These are phyloP conservation scores for Diacarnus erythraeanus DNA, from an alignment of 37 sponge, comb jelly and placozoan species.

Conservation along the genomic window DNA sequence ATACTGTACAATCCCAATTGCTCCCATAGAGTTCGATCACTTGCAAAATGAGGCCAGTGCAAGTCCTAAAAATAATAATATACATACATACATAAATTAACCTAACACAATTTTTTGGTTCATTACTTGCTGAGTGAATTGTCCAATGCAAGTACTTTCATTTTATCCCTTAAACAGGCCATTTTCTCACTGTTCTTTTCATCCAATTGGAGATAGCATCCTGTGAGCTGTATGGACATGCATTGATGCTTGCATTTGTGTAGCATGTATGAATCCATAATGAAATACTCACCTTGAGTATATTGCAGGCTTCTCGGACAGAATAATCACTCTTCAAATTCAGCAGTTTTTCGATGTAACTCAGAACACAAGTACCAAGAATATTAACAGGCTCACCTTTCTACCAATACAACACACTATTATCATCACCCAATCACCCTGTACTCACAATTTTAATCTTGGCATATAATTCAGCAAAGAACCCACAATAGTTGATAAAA, in stretches of 20 bases:
- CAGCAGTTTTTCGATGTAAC: slow-evolving; percentile 5
- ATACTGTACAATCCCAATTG: not conserved
- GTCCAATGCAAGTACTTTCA: slow-evolving; percentile 1
- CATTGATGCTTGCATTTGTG: too few species aligned
- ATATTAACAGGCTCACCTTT: not conserved
- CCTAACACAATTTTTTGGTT: not conserved
- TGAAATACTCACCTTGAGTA: slow-evolving; percentile 17
- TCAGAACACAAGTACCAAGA: not conserved
- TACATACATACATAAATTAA: not conserved
- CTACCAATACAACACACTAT: too few species aligned
- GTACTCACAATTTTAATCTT: slow-evolving; percentile 3
- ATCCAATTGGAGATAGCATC: not conserved
- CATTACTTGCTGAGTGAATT: slow-evolving; percentile 5
- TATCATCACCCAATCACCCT: too few species aligned
- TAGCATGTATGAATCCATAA: too few species aligned
- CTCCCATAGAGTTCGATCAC: not conserved
- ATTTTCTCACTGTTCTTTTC: not conserved
- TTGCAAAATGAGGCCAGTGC: not conserved
- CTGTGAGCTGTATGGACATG: not conserved
- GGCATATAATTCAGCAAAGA: slow-evolving; percentile 33
- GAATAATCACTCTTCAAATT: not conserved
- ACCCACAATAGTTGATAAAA: slow-evolving; percentile 20
- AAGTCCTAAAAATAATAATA: not conserved
- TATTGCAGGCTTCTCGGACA: slow-evolving; percentile 24
- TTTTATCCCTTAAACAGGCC: not conserved